Evolutionary conservation across 1,140 invertebrate genomes (phyloP).

Genomic region (Hylaeus anthracinus): DNA sequence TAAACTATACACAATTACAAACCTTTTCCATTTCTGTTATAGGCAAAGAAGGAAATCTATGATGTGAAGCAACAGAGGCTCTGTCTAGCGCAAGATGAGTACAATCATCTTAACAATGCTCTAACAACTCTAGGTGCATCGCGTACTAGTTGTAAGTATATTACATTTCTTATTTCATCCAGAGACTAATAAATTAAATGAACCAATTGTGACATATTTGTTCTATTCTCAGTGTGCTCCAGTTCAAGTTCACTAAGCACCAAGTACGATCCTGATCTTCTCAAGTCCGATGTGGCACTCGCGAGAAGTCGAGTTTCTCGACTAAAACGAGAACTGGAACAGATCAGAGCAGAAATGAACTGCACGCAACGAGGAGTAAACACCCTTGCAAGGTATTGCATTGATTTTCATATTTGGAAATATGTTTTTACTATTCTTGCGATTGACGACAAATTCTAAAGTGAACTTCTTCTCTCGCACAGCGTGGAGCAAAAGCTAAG

Average conservation of each 20-base stretch:
- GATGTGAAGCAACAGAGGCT: slow-evolving; percentile 97
- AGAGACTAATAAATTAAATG: not conserved
- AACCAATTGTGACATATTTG: slow-evolving; percentile 5
- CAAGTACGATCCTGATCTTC: slow-evolving; percentile 95
- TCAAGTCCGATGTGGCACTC: slow-evolving; percentile 94
- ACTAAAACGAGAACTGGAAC: slow-evolving; percentile 93
- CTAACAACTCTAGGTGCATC: slow-evolving; percentile 91
- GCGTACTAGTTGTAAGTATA: slow-evolving; percentile 90
- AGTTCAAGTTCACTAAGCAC: slow-evolving; percentile 93
- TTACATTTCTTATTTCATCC: too few relatives aligned
- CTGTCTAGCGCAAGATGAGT: slow-evolving; percentile 96
- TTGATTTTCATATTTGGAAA: not conserved
- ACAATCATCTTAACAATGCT: slow-evolving; percentile 95
- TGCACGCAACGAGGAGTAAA: slow-evolving; percentile 96
- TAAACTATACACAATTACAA: not conserved
- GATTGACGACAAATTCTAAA: not conserved
- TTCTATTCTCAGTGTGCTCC: slow-evolving; percentile 89
- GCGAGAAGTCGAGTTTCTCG: slow-evolving; percentile 93
- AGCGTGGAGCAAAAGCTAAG: slow-evolving; percentile 96
- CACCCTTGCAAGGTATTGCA: slow-evolving; percentile 90
- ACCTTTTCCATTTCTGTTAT: slow-evolving; percentile 76
- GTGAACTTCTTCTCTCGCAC: slow-evolving; percentile 18
- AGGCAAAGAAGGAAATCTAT: slow-evolving; percentile 98
- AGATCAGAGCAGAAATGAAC: slow-evolving; percentile 94
- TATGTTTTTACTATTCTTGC: not conserved